Evolutionary conservation across 2,797 vertebrate genomes (phyloP), one percentile per base, ranked within the genome.

Genomic region (Knipowitschia caucasica): DNA sequence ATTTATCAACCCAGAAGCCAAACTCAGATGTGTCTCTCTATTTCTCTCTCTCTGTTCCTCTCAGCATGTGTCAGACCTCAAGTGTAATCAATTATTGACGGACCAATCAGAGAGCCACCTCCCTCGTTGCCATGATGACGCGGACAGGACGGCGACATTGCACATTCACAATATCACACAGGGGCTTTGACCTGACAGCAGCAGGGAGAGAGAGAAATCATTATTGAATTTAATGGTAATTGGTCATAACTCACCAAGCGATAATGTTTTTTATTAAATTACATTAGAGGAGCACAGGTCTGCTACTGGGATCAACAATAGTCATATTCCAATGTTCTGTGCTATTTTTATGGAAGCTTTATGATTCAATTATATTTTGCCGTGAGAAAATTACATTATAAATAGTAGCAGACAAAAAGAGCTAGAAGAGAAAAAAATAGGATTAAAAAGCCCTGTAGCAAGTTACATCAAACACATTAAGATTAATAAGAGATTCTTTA

Each of bases 51-150:
- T 2, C 17, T 50, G 23, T 2, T 21, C 40, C 44, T 31, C 7
- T 20, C 50, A 30, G 31, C 76, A 70, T 9, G 17, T 62, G 61
- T 4, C 9, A 21, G 2, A 33, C 36, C 73, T 73, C 55, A 49
- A 68, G 74, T 71, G 0, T 27, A 25, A 86, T 81, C 62, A 83
- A 78, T 86, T 75, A 84, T 80, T 78, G 62, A 80, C 0, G 31
- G 30, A 15, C 60, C 50, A 63, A 76, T 62, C 71, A 53, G 55
- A 71, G 39, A 9, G 39, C 52, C n/a, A n/a, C n/a, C n/a, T n/a
- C n/a, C n/a, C n/a, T n/a, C n/a, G n/a, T n/a, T n/a, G n/a, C n/a
- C n/a, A n/a, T n/a, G n/a, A 59, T 60, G 21, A 21, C 23, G 30
- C 53, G 15, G 61, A 40, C 38, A 17, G 38, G 40, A 35, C 46